Evolutionary conservation across 1,140 invertebrate species (phyloP).

Genomic region (Cydia splendana): DNA sequence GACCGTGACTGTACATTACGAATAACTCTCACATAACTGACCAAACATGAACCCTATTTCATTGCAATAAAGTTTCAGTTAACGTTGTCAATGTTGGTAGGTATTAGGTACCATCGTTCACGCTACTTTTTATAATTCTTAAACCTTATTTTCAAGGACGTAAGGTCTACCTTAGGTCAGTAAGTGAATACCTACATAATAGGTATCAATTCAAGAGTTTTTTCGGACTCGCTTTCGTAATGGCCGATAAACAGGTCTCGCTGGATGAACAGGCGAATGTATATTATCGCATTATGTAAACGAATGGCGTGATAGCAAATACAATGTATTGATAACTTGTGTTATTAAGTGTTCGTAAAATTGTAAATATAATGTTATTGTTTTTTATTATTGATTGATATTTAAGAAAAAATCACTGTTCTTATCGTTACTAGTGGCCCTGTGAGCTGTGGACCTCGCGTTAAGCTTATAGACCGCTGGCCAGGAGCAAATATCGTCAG

Average conservation of each 20-base stretch:
- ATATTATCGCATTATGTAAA: constrained; percentile 26
- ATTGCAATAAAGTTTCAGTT: background rate
- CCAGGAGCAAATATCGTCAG: too few species aligned
- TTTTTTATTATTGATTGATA: too few species aligned
- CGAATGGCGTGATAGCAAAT: constrained; percentile 19
- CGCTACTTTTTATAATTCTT: too few species aligned
- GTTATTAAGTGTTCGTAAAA: background rate
- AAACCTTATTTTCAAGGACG: too few species aligned
- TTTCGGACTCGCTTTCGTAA: constrained; percentile 11
- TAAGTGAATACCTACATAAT: background rate
- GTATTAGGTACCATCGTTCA: too few species aligned
- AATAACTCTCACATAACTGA: background rate
- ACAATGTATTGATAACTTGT: background rate
- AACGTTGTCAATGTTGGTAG: background rate
- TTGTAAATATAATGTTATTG: background rate
- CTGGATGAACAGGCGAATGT: constrained; percentile 20
- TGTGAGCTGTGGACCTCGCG: too few species aligned
- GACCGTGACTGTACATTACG: background rate
- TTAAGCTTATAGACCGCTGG: too few species aligned
- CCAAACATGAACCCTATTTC: background rate
- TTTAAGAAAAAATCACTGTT: too few species aligned
- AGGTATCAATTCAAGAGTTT: background rate
- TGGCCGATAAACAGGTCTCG: constrained; percentile 22
- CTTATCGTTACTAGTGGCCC: too few species aligned
- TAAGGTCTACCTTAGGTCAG: too few species aligned